These are phyloP conservation scores for Botia almorhae DNA, from an alignment of 2,797 vertebrate genomes.

Conservation along the genomic window DNA sequence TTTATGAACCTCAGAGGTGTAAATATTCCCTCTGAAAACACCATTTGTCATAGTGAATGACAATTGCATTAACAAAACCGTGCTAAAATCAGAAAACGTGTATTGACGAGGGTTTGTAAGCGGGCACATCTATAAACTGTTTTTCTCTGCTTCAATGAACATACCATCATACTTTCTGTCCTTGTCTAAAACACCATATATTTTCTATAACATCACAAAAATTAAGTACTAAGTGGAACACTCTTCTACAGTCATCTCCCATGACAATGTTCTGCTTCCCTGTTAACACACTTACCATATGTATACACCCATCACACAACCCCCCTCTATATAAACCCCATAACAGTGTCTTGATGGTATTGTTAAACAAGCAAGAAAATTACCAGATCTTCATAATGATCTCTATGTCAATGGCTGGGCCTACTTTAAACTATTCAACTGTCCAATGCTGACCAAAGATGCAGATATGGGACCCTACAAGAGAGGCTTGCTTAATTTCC, in stretches of 20 bases:
- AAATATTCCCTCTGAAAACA: slow-evolving; percentile 40
- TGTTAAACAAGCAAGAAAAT: slow-evolving; percentile 71
- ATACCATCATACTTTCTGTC: background rate
- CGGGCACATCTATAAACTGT: background rate
- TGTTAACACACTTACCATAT: slow-evolving; percentile 51
- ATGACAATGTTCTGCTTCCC: slow-evolving; percentile 13
- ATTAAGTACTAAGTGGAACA: slow-evolving; percentile 19
- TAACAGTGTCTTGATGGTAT: slow-evolving; percentile 64
- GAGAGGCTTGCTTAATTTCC: slow-evolving; percentile 7
- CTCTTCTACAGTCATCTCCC: slow-evolving; percentile 10
- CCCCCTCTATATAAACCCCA: slow-evolving; percentile 5
- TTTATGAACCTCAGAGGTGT: slow-evolving; percentile 39
- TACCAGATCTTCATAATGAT: slow-evolving; percentile 67
- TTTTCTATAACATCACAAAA: slow-evolving; percentile 39
- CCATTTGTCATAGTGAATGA: slow-evolving; percentile 26
- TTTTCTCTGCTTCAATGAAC: background rate
- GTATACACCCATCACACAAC: background rate
- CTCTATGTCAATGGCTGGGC: slow-evolving; percentile 61
- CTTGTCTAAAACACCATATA: background rate
- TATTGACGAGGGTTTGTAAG: slow-evolving; percentile 11
- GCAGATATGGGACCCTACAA: slow-evolving; percentile 24
- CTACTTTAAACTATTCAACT: slow-evolving; percentile 10
- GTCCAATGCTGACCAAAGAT: slow-evolving; percentile 27
- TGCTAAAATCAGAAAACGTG: background rate
- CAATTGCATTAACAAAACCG: slow-evolving; percentile 12